Percentiles rank a stretch among this genome's conserved stretches.
phyloP scores from a whole-genome alignment of 2,113 vertebrate species.

The Boleophthalmus pectinirostris region DNA sequence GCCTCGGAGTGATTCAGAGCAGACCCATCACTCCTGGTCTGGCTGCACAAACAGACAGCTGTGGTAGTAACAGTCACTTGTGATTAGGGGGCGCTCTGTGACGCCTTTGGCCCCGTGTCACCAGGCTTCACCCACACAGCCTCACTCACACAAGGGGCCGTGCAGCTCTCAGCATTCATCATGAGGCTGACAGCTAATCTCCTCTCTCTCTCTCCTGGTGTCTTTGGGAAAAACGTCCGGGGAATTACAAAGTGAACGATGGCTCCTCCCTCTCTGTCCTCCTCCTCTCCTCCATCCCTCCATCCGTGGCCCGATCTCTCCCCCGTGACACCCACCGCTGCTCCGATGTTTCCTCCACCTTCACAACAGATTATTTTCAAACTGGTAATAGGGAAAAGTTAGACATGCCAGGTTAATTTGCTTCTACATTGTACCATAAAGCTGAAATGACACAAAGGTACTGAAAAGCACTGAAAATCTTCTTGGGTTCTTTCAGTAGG shows the following conservation, averaged over 20 bases:
- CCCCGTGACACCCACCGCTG: conserved; percentile 20
- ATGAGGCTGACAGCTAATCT: conserved; percentile 76
- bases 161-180: conserved; percentile 73
- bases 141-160: not conserved
- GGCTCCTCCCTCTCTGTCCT: conserved; percentile 25
- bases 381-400: not conserved
- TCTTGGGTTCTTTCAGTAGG: too few relatives aligned
- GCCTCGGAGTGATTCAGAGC: conserved; percentile 14
- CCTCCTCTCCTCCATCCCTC: conserved; percentile 20
- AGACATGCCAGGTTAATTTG: not conserved
- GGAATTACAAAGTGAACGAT: conserved; percentile 56
- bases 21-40: conserved; percentile 5
- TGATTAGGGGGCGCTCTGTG: conserved; percentile 63
- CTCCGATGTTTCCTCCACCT: conserved; percentile 13
- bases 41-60: conserved; percentile 49
- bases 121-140: conserved; percentile 13
- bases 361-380: not conserved
- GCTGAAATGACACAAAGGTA: too few relatives aligned
- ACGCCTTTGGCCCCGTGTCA: conserved; percentile 26
- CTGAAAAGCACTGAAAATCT: too few relatives aligned
- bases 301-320: conserved; percentile 37
- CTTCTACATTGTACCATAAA: not conserved
- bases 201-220: conserved; percentile 29
- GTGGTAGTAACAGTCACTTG: conserved; percentile 67
- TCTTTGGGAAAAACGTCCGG: conserved; percentile 17